These are phyloP conservation scores for Mormyrus iriodes DNA, from an alignment of 2,113 vertebrate species.

Conservation along the genomic window DNA sequence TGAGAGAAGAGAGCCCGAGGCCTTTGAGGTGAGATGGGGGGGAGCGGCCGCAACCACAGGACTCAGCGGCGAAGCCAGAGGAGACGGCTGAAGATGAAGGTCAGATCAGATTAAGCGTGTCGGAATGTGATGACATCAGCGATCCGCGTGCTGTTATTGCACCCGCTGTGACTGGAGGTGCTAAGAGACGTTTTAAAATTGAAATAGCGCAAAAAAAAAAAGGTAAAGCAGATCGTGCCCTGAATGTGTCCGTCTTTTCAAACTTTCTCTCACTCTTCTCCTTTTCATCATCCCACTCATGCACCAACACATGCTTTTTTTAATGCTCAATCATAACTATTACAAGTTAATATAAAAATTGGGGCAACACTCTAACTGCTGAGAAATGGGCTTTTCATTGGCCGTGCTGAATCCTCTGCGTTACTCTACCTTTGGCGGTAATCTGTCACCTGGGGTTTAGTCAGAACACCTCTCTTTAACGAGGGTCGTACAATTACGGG, in stretches of 20 bases:
- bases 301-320: slow-evolving; percentile 61
- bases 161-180: slow-evolving; percentile 64
- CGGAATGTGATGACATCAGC: slow-evolving; percentile 97
- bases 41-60: slow-evolving; percentile 40
- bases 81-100: slow-evolving; percentile 95
- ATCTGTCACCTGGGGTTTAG: slow-evolving; percentile 79
- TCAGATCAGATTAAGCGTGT: slow-evolving; percentile 96
- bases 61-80: slow-evolving; percentile 62
- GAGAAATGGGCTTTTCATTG: slow-evolving; percentile 87
- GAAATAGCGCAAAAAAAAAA: slow-evolving; percentile 60
- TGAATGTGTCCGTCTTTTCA: slow-evolving; percentile 63
- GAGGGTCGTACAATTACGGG: slow-evolving; percentile 86
- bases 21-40: slow-evolving; percentile 55
- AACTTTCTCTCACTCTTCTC: slow-evolving; percentile 33
- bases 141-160: slow-evolving; percentile 82
- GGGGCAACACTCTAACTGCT: slow-evolving; percentile 82
- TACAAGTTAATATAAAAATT: slow-evolving; percentile 46
- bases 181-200: slow-evolving; percentile 87
- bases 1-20: slow-evolving; percentile 30
- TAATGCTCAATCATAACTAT: slow-evolving; percentile 96
- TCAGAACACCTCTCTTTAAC: slow-evolving; percentile 86
- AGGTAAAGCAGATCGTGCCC: slow-evolving; percentile 55
- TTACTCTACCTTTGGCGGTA: slow-evolving; percentile 89
- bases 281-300: slow-evolving; percentile 32
- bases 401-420: slow-evolving; percentile 97